phyloP scores from a whole-genome alignment of 2,113 vertebrate species.

The Bothrops jararaca region DNA sequence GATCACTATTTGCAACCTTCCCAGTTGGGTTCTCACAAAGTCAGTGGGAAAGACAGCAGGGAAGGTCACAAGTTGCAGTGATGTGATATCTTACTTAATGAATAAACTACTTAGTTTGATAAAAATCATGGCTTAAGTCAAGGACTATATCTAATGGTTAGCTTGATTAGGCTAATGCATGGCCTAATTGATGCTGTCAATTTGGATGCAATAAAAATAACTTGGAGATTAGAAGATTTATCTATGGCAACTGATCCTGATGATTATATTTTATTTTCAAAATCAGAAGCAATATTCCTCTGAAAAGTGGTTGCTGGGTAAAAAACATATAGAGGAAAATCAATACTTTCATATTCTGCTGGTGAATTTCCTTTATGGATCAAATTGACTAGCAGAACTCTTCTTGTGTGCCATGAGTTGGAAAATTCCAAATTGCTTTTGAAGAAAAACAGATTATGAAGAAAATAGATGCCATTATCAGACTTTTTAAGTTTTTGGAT shows the following conservation, averaged over 20 bases:
- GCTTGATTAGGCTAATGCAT: not conserved
- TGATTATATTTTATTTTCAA: not conserved
- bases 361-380: not conserved
- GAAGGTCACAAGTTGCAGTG: not conserved
- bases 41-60: not conserved
- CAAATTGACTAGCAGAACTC: not conserved
- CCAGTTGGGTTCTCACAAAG: not conserved
- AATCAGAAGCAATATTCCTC: not conserved
- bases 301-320: not conserved
- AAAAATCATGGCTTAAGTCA: not conserved
- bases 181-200: not conserved
- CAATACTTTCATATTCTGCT: not conserved
- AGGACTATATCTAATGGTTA: not conserved
- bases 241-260: not conserved
- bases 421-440: not conserved
- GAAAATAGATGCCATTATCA: not conserved
- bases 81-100: too few species aligned
- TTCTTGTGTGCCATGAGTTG: not conserved
- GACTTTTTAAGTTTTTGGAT: not conserved
- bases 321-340: not conserved
- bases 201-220: not conserved
- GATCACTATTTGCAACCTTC: not conserved
- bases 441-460: not conserved
- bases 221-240: not conserved
- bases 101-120: not conserved